Evolutionary conservation across 2,797 vertebrate genomes (phyloP).

Genomic region (Pseudocheirus occidentalis): DNA sequence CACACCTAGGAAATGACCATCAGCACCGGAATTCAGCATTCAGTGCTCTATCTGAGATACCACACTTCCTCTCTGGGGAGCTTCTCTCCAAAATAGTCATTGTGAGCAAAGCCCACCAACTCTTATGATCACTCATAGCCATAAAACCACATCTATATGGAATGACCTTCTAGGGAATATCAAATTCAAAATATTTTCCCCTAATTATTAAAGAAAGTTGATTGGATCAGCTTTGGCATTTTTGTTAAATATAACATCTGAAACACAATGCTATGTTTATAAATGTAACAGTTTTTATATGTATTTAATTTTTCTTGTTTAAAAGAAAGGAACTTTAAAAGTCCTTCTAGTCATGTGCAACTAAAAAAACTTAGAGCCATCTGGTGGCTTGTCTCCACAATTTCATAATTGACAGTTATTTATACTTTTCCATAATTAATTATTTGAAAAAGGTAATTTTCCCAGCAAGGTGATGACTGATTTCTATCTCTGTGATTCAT

Average conservation of each 20-base stretch:
- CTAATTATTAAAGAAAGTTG: background rate
- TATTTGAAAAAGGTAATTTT: background rate
- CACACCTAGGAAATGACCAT: accelerated
- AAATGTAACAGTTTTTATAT: constrained; percentile 31
- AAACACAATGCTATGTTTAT: constrained; percentile 1
- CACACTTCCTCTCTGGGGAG: background rate
- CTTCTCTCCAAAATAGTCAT: background rate
- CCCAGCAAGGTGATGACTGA: background rate
- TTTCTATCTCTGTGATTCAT: no score
- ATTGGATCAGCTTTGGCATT: constrained; percentile 13
- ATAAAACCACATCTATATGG: background rate
- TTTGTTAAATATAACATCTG: background rate
- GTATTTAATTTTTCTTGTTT: background rate
- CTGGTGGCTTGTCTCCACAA: background rate
- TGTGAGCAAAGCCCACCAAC: background rate
- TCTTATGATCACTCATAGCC: background rate
- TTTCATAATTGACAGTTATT: background rate
- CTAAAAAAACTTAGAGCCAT: background rate
- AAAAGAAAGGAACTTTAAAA: background rate
- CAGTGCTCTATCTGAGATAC: background rate
- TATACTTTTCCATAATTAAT: background rate
- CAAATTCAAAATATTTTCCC: background rate
- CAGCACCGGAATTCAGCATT: background rate
- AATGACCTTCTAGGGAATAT: background rate
- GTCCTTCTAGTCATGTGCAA: background rate